Conservation (phyloP, 2,888 invertebrate species). For the Altica lythri region DNA sequence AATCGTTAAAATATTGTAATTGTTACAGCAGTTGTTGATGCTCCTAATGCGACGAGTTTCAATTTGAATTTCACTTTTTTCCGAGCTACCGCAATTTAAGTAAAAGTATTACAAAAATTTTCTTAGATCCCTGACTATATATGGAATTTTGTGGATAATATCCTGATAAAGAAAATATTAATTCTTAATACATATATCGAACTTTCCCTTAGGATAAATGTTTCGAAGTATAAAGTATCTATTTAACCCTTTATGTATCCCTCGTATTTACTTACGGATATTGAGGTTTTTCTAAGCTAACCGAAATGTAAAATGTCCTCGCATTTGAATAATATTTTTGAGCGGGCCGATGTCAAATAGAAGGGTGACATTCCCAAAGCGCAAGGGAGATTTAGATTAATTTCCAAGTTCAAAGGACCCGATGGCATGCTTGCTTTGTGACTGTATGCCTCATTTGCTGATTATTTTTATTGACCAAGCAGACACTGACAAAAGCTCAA, state of each 20-base stretch:
- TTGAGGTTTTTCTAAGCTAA: not conserved
- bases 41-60: constrained; percentile 38
- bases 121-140: too few relatives aligned
- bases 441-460: constrained; percentile 53
- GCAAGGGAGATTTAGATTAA: constrained; percentile 49
- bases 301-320: constrained; percentile 24
- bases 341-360: constrained; percentile 37
- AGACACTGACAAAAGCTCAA: constrained; percentile 33
- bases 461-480: constrained; percentile 52
- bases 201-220: too few relatives aligned
- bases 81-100: too few relatives aligned
- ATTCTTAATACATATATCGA: too few relatives aligned
- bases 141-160: too few relatives aligned
- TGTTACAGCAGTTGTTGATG: constrained; percentile 52
- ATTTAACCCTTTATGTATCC: constrained; percentile 10
- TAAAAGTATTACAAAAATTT: too few relatives aligned
- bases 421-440: constrained; percentile 51
- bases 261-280: constrained; percentile 11
- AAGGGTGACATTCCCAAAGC: constrained; percentile 43
- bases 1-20: constrained; percentile 59
- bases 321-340: constrained; percentile 36
- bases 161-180: too few relatives aligned
- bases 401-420: constrained; percentile 53
- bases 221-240: too few relatives aligned
- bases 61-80: constrained; percentile 2